Conservation (phyloP, 2,797 vertebrate species). For the Ctenochaetus hawaiiensis region DNA sequence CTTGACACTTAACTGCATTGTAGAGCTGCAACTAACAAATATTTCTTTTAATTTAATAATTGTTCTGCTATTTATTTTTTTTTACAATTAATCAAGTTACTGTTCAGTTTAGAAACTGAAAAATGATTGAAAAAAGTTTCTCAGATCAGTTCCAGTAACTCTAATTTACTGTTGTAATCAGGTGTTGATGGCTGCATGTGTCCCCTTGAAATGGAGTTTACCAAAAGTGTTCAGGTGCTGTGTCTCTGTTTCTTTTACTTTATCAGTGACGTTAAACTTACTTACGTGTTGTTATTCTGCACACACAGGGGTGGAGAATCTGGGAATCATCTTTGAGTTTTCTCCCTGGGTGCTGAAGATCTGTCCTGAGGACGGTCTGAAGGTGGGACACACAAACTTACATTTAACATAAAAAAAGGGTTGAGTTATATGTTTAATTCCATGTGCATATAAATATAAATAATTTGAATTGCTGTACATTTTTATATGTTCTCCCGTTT, state of each 20-base stretch:
- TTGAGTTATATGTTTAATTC: background rate
- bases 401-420: background rate
- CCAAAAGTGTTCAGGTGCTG: too few species aligned
- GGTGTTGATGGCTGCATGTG: background rate
- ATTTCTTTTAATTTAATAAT: background rate
- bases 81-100: background rate
- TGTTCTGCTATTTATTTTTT: background rate
- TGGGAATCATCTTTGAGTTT: conserved; percentile 96
- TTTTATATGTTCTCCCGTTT: background rate
- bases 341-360: conserved; percentile 96
- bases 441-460: background rate
- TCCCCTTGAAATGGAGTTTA: background rate
- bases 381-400: conserved; percentile 80
- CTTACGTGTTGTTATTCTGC: background rate
- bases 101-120: background rate
- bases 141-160: background rate
- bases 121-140: background rate
- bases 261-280: background rate
- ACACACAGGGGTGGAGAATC: conserved; percentile 91
- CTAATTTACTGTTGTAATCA: background rate
- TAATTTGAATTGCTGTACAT: background rate
- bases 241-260: too few species aligned
- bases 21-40: background rate
- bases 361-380: conserved; percentile 95
- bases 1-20: background rate